These are phyloP conservation scores for Stenichneumon culpator DNA, from an alignment of 2,888 invertebrate species.

Conservation along the genomic window DNA sequence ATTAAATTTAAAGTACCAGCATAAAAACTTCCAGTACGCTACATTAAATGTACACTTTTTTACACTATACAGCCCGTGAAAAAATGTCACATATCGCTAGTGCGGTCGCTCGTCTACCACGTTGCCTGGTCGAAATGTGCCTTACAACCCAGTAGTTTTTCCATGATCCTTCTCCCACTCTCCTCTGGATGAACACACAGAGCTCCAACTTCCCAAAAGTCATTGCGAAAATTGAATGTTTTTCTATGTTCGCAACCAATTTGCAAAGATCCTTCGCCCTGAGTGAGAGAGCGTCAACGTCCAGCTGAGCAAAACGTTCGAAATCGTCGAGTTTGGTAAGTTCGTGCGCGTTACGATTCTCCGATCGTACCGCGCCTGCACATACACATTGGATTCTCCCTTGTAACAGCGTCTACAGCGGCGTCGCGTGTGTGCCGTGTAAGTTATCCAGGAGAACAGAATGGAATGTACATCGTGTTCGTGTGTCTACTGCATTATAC, in stretches of 20 bases:
- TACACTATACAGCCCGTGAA: no score
- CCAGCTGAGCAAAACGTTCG: not conserved
- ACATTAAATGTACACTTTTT: no score
- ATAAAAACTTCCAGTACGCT: no score
- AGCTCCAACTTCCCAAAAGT: not conserved
- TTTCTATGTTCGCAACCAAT: not conserved
- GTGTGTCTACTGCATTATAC: slow-evolving; percentile 32
- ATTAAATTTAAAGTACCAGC: no score
- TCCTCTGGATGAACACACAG: no score
- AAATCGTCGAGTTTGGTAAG: slow-evolving; percentile 5
- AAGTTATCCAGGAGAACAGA: slow-evolving; percentile 34
- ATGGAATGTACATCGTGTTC: slow-evolving; percentile 34
- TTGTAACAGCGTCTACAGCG: not conserved
- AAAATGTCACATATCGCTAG: no score
- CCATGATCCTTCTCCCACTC: no score
- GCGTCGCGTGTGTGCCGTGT: slow-evolving; percentile 12
- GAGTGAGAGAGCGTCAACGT: not conserved
- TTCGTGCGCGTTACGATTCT: slow-evolving; percentile 6
- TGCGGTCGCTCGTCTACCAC: no score
- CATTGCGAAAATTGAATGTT: not conserved
- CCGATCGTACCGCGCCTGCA: not conserved
- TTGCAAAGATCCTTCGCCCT: not conserved
- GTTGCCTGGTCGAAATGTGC: no score
- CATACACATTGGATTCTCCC: slow-evolving; percentile 17
- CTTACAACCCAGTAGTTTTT: no score